Conservation (phyloP, 1,140 invertebrate species). For the Rhopalosiphum padi region DNA sequence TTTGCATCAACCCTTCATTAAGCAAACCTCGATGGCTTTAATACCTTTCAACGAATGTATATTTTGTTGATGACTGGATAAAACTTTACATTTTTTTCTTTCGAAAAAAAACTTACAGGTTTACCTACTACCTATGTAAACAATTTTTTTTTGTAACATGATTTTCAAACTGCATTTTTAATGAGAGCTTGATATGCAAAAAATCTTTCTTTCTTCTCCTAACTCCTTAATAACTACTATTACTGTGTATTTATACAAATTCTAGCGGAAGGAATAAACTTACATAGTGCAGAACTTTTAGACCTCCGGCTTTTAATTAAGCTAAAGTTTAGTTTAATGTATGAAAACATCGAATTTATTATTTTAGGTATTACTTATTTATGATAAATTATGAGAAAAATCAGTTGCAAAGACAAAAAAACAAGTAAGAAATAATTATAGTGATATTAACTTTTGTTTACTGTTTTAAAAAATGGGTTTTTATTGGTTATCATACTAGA, state of each 20-base stretch:
- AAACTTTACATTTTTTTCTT: slow-evolving; percentile 11
- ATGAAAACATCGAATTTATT: background rate
- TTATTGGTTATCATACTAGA: background rate
- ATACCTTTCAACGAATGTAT: slow-evolving; percentile 32
- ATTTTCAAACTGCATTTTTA: slow-evolving; percentile 18
- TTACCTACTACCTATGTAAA: background rate
- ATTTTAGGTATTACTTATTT: background rate
- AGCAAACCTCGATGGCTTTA: slow-evolving; percentile 43
- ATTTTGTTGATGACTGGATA: background rate
- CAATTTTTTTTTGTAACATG: background rate
- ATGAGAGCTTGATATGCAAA: background rate
- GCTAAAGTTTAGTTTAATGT: background rate
- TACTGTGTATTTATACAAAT: background rate
- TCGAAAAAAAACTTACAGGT: background rate
- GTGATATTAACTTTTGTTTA: background rate
- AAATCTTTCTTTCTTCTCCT: background rate
- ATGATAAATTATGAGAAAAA: background rate
- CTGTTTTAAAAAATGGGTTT: background rate
- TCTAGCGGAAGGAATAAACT: background rate
- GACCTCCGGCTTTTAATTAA: background rate
- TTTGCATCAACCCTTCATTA: slow-evolving; percentile 57
- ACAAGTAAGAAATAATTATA: background rate
- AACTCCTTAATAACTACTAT: background rate
- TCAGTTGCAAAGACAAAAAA: background rate
- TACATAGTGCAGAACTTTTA: background rate